phyloP scores from a whole-genome alignment of 2,113 vertebrate species.

The Mixornis gularis region DNA sequence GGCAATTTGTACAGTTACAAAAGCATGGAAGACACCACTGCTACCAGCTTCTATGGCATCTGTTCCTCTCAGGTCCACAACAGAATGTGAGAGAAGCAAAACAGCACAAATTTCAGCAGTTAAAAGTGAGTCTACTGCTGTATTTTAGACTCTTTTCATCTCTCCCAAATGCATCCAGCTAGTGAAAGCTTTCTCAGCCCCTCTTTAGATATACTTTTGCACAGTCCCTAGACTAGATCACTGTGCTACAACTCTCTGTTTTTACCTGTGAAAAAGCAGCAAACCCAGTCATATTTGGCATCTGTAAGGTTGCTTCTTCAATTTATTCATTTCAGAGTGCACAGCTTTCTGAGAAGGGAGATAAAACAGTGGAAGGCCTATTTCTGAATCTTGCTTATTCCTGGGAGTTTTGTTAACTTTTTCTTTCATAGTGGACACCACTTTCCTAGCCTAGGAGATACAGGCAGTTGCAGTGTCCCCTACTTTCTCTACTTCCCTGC shows the following conservation, averaged over 20 bases:
- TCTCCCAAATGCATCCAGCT: neutral
- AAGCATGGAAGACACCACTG: rapidly evolving
- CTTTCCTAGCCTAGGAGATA: neutral
- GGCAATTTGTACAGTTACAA: neutral
- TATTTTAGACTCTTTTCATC: neutral
- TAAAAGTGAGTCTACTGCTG: neutral
- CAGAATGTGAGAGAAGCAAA: neutral
- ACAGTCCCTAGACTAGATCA: neutral
- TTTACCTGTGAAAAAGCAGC: slow-evolving; percentile 12
- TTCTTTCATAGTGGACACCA: neutral
- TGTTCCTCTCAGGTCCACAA: neutral
- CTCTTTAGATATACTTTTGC: neutral
- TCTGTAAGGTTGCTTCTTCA: slow-evolving; percentile 10
- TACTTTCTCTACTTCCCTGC: neutral
- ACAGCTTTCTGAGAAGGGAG: neutral
- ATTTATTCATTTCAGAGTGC: slow-evolving; percentile 39
- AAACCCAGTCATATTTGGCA: neutral
- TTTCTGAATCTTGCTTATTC: slow-evolving; percentile 8
- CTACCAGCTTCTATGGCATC: neutral
- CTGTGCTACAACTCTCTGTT: neutral
- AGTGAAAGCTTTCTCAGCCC: neutral
- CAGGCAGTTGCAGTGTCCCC: neutral
- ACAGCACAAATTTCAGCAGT: neutral
- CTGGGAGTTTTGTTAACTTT: slow-evolving; percentile 14
- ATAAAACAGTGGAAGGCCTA: neutral